Base-by-base conservation (phyloP, 2,888 invertebrate species). In the Arge pagana region DNA sequence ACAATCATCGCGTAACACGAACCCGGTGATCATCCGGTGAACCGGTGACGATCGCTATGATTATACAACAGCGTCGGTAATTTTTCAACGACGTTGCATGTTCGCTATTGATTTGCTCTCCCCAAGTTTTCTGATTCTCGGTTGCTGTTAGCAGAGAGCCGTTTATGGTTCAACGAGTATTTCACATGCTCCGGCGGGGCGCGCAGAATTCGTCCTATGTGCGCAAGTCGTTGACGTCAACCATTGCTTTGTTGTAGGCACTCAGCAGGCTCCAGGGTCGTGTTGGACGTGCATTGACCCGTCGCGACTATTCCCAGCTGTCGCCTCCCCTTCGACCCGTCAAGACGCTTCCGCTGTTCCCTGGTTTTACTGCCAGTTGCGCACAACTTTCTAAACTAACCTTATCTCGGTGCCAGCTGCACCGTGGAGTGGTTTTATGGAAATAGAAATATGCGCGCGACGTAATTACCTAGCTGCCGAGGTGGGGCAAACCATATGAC, bases 311-410 rank as follows among this genome's bases (percentile, higher is more conserved):
- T 31, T 48, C 53, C 55, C 33, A 26, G 21, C 19, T 40, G n/a
- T 26, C 42, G 30, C 26, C 42, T 24, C 50, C 40, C 36, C 56
- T 60, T 58, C 58, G n/a, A 7, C 52, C 58, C 57, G 56, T 28
- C 45, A 24, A 45, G 35, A 35, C 45, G 16, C 24, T 35, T 8
- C 45, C 23, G 35, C 21, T 16, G 45, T 31, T 45, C n/a, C n/a
- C 54, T 59, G 57, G 57, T 63, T 67, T 65, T 57, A 57, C 53
- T 57, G 54, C 62, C 64, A 66, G 63, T 63, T 67, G 69, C 65
- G 67, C 65, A 66, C 63, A 68, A 68, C 65, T 68, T 69, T 66
- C 65, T 64, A 68, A 67, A 64, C 65, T 68, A 60, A 49, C 59
- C 53, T 55, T 62, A 56, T 54, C 58, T 57, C 61, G 45, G 21